Percentiles rank a stretch among this genome's conserved stretches.
phyloP scores from a whole-genome alignment of 1,140 invertebrate genomes.

The Brachionus asplanchnoidis region DNA sequence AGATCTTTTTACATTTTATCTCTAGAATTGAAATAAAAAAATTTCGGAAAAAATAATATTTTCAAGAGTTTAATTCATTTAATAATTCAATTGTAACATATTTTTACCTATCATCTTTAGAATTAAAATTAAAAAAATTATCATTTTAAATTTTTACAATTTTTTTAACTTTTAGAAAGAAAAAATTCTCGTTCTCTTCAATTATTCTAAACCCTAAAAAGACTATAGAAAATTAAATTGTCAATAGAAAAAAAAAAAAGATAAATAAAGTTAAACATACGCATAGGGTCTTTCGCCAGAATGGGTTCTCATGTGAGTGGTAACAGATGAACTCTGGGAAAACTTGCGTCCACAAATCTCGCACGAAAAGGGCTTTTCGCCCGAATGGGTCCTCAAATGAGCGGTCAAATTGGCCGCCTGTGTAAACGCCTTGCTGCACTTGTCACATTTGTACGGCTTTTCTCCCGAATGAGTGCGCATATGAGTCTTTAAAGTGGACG shows the following conservation, averaged over 20 bases:
- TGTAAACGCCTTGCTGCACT: conserved; percentile 55
- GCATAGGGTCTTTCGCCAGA: conserved; percentile 82
- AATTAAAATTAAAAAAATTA: too few relatives aligned
- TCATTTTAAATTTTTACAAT: not conserved
- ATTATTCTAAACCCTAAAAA: too few relatives aligned
- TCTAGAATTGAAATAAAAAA: too few relatives aligned
- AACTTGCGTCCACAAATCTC: conserved; percentile 69
- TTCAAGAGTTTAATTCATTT: too few relatives aligned
- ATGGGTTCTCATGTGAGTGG: conserved; percentile 82
- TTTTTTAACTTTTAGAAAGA: not conserved
- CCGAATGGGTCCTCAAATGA: conserved; percentile 57
- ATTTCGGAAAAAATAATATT: too few relatives aligned
- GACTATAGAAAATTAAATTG: not conserved
- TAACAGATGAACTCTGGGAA: conserved; percentile 42
- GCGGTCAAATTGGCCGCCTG: conserved; percentile 58
- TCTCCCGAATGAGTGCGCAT: conserved; percentile 51
- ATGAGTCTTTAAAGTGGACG: conserved; percentile 49
- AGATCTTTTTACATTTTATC: too few relatives aligned
- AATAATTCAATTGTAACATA: too few relatives aligned
- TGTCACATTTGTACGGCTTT: conserved; percentile 52
- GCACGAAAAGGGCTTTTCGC: conserved; percentile 93
- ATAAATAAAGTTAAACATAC: not conserved
- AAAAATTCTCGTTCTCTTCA: too few relatives aligned
- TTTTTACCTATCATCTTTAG: too few relatives aligned
- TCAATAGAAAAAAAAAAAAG: not conserved